phyloP scores from a whole-genome alignment of 1,140 invertebrate species.

The Aphidius ervi region DNA sequence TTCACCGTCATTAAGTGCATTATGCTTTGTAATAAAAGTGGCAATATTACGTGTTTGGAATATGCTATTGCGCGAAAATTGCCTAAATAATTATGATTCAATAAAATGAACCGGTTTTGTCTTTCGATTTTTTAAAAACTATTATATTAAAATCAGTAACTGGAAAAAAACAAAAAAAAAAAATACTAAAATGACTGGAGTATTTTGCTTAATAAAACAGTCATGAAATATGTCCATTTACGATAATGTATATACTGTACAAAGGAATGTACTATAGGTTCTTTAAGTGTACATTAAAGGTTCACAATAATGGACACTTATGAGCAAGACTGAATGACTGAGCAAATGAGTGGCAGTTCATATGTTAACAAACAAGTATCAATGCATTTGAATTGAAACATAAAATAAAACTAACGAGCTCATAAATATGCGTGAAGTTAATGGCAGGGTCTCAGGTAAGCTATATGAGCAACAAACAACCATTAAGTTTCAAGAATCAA shows the following conservation, averaged over 20 bases:
- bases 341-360: slow-evolving; percentile 48
- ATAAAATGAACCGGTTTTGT: no score
- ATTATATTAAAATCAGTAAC: no score
- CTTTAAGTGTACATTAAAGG: slow-evolving; percentile 17
- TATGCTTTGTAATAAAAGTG: no score
- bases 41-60: no score
- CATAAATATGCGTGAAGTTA: slow-evolving; percentile 49
- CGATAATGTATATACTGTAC: background rate
- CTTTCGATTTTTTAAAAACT: no score
- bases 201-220: no score
- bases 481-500: no score
- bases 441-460: slow-evolving; percentile 50
- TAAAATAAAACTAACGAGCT: slow-evolving; percentile 52
- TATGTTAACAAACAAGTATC: slow-evolving; percentile 53
- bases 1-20: no score
- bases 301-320: slow-evolving; percentile 26
- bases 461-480: slow-evolving; percentile 17
- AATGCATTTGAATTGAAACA: slow-evolving; percentile 55
- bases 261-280: background rate
- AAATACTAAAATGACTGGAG: background rate
- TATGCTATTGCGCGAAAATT: no score
- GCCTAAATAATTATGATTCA: no score
- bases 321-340: slow-evolving; percentile 24
- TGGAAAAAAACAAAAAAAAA: background rate
- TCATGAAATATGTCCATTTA: background rate